These are phyloP conservation scores for Pomacea canaliculata DNA, from an alignment of 2,888 invertebrate species.

Conservation along the genomic window DNA sequence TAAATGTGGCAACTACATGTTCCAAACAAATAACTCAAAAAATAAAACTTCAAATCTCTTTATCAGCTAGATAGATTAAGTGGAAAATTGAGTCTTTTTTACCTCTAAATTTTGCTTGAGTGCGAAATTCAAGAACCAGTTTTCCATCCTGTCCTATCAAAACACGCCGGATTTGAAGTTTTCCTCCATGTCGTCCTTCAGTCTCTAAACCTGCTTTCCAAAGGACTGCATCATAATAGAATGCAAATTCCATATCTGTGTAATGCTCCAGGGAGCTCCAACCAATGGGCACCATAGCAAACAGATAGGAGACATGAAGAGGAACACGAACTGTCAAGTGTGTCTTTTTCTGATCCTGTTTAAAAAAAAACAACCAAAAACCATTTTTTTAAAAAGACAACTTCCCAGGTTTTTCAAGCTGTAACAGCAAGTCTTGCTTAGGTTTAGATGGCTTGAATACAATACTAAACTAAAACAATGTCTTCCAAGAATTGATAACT, in stretches of 20 bases:
- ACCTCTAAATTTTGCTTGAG: conserved; percentile 70
- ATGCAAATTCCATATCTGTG: conserved; percentile 70
- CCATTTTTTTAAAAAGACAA: no score
- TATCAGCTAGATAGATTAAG: no score
- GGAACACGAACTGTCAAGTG: conserved; percentile 69
- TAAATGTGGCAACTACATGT: no score
- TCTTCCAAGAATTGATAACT: no score
- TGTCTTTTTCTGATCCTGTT: conserved; percentile 58
- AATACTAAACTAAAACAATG: no score
- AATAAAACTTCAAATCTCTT: no score
- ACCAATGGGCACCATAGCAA: conserved; percentile 66
- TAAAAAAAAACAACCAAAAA: neutral
- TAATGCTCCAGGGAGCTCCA: conserved; percentile 71
- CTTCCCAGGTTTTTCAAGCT: no score
- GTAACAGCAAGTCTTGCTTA: no score
- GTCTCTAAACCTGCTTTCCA: conserved; percentile 68
- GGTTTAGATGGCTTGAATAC: no score
- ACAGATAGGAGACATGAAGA: conserved; percentile 69
- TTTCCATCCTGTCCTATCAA: conserved; percentile 66
- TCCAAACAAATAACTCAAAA: no score
- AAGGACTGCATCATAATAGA: conserved; percentile 68
- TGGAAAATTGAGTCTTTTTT: conserved; percentile 13
- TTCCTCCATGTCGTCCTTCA: conserved; percentile 57
- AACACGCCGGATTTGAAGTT: conserved; percentile 62
- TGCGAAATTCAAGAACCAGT: conserved; percentile 69